Conservation (phyloP, 2,888 invertebrate genomes). For the Conops quadrifasciatus region DNA sequence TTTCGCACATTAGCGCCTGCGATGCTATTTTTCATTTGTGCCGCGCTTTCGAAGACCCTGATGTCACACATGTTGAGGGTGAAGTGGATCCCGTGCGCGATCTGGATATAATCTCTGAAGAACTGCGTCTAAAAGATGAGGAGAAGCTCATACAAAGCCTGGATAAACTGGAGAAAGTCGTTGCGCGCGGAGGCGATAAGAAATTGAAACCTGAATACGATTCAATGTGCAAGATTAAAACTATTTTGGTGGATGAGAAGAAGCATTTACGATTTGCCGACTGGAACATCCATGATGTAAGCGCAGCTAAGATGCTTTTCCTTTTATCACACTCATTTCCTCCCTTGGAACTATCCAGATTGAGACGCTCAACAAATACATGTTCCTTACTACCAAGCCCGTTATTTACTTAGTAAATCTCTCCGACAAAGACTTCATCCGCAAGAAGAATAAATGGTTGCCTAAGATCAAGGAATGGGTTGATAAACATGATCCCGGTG, state of each 20-base stretch:
- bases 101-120: constrained; percentile 95
- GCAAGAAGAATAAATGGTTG: constrained; percentile 98
- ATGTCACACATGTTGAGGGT: constrained; percentile 98
- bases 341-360: constrained; percentile 73
- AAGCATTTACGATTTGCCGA: constrained; percentile 92
- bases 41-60: constrained; percentile 96
- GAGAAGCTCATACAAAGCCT: constrained; percentile 84
- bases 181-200: constrained; percentile 88
- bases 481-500: constrained; percentile 94
- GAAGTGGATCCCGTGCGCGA: constrained; percentile 98
- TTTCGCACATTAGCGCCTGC: constrained; percentile 98
- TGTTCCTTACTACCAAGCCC: constrained; percentile 97
- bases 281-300: constrained; percentile 93
- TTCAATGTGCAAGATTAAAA: constrained; percentile 83
- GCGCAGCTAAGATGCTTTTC: constrained; percentile 54
- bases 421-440: constrained; percentile 96
- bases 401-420: constrained; percentile 96
- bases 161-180: constrained; percentile 87
- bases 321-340: background rate
- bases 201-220: constrained; percentile 96
- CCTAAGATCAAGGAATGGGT: constrained; percentile 98
- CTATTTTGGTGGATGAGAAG: constrained; percentile 85
- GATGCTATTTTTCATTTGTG: constrained; percentile 98
- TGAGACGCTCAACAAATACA: constrained; percentile 93
- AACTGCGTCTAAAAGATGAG: constrained; percentile 92